Conservation (phyloP, 2,797 vertebrate species). For the Carduelis carduelis region DNA sequence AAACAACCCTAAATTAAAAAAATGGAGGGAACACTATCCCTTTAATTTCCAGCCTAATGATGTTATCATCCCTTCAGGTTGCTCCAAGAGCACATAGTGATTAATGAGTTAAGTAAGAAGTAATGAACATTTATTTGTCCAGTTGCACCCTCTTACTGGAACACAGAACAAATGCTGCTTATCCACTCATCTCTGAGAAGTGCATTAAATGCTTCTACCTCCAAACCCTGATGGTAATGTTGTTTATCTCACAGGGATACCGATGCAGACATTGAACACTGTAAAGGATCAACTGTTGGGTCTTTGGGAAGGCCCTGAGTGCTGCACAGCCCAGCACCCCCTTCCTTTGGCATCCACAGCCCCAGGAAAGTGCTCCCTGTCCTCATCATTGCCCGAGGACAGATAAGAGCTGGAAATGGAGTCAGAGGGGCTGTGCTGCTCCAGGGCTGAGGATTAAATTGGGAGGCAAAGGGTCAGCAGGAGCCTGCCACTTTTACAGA, state of each 20-base stretch:
- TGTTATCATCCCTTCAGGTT: not conserved
- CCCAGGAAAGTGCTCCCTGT: not conserved
- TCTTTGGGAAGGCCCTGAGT: not conserved
- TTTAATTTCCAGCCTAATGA: not conserved
- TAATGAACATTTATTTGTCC: not conserved
- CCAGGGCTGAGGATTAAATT: not conserved
- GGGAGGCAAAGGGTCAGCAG: not conserved
- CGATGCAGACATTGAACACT: accelerated
- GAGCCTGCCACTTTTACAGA: not conserved
- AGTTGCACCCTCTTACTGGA: not conserved
- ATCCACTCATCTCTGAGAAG: not conserved
- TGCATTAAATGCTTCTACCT: not conserved
- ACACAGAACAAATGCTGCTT: not conserved
- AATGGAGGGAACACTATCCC: not conserved
- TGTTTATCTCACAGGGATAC: not conserved
- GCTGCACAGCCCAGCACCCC: not conserved
- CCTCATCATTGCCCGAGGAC: accelerated
- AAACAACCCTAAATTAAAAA: too few relatives aligned
- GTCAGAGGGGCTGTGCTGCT: accelerated
- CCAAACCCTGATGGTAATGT: accelerated
- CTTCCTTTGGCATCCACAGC: not conserved
- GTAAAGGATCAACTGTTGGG: not conserved
- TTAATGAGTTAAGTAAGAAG: not conserved
- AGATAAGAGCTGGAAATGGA: not conserved
- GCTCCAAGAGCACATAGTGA: not conserved